A percentile compares a stretch with the other conserved stretches of the same genome.
Conservation (phyloP, 2,113 vertebrate genomes). For the Mungos mungo region DNA sequence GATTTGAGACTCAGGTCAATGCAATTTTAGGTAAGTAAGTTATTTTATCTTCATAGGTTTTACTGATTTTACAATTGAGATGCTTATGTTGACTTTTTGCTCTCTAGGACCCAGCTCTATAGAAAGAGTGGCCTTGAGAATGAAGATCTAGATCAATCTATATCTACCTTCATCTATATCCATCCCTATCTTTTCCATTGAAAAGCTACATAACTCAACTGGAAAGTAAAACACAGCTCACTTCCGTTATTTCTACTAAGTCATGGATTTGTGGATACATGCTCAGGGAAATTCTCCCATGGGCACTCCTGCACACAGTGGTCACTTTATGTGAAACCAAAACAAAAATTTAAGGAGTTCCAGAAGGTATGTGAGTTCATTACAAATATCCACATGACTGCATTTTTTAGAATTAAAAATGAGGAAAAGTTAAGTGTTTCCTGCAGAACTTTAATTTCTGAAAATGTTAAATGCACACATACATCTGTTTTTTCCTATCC, state of each 20-base stretch:
- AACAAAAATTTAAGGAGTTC: neutral
- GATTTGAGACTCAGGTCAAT: neutral
- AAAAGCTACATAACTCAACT: conserved; percentile 18
- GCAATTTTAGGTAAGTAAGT: neutral
- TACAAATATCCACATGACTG: neutral
- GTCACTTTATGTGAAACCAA: conserved; percentile 46
- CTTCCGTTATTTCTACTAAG: conserved; percentile 45
- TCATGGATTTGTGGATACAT: neutral
- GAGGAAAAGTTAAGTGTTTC: neutral
- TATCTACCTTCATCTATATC: neutral
- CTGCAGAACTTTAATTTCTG: neutral
- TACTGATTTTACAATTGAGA: neutral
- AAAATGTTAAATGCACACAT: neutral
- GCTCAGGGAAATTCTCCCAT: neutral
- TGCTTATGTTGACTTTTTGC: neutral
- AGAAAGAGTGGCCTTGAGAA: neutral
- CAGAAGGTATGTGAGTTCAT: neutral
- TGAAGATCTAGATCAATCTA: neutral
- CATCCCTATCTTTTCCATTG: neutral
- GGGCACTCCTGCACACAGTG: neutral
- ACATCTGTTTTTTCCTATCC: neutral
- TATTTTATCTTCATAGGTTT: neutral
- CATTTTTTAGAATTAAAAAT: conserved; percentile 35
- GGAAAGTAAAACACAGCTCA: neutral
- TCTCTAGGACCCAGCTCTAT: neutral